Percentiles rank a stretch among this genome's conserved stretches.
These are phyloP conservation scores for Clarias laeviceps DNA, from an alignment of 2,797 vertebrate species.

Conservation along the genomic window DNA sequence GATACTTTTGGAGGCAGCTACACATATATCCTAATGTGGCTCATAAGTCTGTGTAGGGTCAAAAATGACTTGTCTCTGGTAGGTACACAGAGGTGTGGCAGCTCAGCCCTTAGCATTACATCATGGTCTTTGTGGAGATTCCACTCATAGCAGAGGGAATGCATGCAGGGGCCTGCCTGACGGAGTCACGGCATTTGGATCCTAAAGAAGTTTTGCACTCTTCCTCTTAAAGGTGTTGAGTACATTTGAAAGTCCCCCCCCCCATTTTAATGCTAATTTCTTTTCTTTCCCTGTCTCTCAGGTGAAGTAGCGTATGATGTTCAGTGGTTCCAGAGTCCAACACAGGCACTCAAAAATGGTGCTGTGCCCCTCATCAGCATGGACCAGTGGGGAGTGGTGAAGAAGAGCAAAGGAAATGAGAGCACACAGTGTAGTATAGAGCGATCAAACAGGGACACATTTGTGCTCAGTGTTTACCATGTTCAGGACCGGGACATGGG, in stretches of 20 bases:
- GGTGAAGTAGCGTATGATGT: slow-evolving; percentile 89
- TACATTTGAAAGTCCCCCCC: not conserved
- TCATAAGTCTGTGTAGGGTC: not conserved
- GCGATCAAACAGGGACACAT: slow-evolving; percentile 77
- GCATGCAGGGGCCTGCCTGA: slow-evolving; percentile 35
- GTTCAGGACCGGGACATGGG: slow-evolving; percentile 85
- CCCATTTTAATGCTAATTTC: no score
- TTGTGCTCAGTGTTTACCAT: slow-evolving; percentile 80
- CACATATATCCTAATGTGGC: not conserved
- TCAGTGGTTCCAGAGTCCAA: slow-evolving; percentile 81
- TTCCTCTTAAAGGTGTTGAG: not conserved
- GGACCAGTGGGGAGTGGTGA: slow-evolving; percentile 83
- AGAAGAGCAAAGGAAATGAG: slow-evolving; percentile 75
- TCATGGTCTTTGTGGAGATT: slow-evolving; percentile 47
- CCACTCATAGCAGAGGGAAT: slow-evolving; percentile 41
- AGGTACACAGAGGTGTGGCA: slow-evolving; percentile 2
- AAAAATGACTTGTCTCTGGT: not conserved
- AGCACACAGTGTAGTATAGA: slow-evolving; percentile 86
- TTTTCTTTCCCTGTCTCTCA: slow-evolving; percentile 54
- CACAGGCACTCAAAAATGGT: slow-evolving; percentile 69
- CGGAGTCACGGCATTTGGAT: not conserved
- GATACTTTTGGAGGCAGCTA: not conserved
- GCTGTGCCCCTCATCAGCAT: slow-evolving; percentile 73
- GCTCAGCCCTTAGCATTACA: not conserved
- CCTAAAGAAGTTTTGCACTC: not conserved